Base-by-base conservation (phyloP, 2,888 invertebrate genomes). In the Epistrophella euchroma region DNA sequence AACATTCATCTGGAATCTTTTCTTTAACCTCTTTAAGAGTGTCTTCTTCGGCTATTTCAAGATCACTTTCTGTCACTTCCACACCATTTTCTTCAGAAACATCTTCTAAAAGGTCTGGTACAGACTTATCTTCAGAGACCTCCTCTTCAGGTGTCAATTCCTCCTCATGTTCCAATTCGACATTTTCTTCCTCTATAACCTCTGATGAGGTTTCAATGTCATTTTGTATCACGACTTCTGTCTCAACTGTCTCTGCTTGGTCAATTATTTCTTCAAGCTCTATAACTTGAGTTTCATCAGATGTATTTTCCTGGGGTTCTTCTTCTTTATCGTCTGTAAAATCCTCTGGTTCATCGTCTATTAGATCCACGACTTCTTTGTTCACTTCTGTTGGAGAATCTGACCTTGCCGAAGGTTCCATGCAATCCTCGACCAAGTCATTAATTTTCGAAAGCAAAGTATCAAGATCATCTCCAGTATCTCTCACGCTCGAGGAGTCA, bases 401-500 rank as follows among this genome's bases (percentile, higher is more conserved):
- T 15, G 35, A 47, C 3, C 4, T 43, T 9, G 5, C 13, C 25
- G 52, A 56, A n/a, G 37, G 50, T 62, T 89, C 89, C 76, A 88
- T 88, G 71, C 89, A 89, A 86, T 89, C 90, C 56, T 90, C 89
- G 13, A 89, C 88, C 62, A 90, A 87, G 74, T 89, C 89, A 84
- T 90, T 90, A 15, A 89, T 89, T 88, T 90, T 89, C 17, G 90
- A 89, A 25, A 90, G 47, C 43, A 90, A 76, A 11, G 88, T 89
- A 73, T 90, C 90, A 19, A 90, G 88, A 87, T 89, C 90, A 88
- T 89, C 89, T 11, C 89, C 89, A 6, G 89, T 87, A 77, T 89
- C 88, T 19, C 89, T 87, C 13, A 87, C 66, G 64, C 73, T 88
- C 0, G 86, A 73, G 4, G 75, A 25, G 19, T 58, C 76, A 15